Evolutionary conservation across 1,140 invertebrate species (phyloP), one percentile per base, ranked within the genome.

Genomic region (Doryteuthis pealeii): DNA sequence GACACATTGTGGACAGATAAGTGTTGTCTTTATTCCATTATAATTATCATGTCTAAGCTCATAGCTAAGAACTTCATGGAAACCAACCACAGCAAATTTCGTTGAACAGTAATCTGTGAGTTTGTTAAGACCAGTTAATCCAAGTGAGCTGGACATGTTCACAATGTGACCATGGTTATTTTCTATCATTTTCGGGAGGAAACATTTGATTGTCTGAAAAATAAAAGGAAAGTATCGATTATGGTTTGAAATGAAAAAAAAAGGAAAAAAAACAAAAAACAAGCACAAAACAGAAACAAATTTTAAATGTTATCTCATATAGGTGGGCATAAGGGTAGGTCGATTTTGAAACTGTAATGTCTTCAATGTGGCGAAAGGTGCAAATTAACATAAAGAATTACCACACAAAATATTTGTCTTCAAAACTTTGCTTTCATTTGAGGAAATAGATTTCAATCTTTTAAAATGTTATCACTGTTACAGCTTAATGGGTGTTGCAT

Each of bases 1-100:
- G 68, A 97, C 96, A 86, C 95, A 97, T 87, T 94, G 97, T 0
- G 96, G 96, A 85, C 95, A 97, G 69, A 98, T 92, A 5, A 94
- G 91, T 0, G 96, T 96, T 0, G 94, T 95, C 78, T 93, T 90
- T 10, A 98, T 93, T 54, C 93, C 94, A 74, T 77, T 77, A 68
- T 83, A 75, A 0, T 82, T 83, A 8, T 70, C 73, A 68, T 83
- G 84, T 31, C 79, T 70, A 4, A 85, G 74, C 54, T 86, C 84
- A 58, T 82, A 84, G 74, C 81, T 82, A n/a, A 86, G 71, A 0
- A 95, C 92, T 83, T 97, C 96, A 78, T 96, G 93, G 86, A 96
- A 96, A 15, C 96, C 96, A 65, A 94, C 92, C 28, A 95, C 94
- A 14, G 95, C 96, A 83, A 93, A 95, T 90, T 99, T 99, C 0